Percentiles rank a stretch among this genome's conserved stretches.
phyloP scores from a whole-genome alignment of 35 echinoderm and acorn worm species.

The Apostichopus parvimensis region DNA sequence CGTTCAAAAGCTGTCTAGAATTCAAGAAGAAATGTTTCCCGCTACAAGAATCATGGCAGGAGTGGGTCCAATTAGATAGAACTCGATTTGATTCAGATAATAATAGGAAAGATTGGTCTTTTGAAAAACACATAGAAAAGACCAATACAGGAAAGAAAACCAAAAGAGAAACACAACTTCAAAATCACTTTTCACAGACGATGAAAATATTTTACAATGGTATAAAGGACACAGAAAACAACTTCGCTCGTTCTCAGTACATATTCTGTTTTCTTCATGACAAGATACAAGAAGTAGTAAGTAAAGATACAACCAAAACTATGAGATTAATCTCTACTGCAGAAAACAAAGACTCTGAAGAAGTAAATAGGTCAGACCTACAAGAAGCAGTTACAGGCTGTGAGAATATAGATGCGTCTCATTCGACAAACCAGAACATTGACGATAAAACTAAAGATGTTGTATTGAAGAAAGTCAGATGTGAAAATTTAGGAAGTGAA shows the following conservation, averaged over 20 bases:
- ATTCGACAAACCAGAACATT: neutral
- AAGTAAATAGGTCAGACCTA: neutral
- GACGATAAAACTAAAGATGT: neutral
- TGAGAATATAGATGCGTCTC: neutral
- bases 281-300: neutral
- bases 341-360: neutral
- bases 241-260: neutral
- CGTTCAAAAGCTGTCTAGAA: neutral
- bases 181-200: neutral
- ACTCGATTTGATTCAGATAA: neutral
- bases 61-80: conserved; percentile 39
- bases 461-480: neutral
- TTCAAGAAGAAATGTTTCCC: conserved; percentile 18
- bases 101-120: conserved; percentile 7
- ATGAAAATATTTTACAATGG: conserved; percentile 2
- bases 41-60: neutral
- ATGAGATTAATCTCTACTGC: neutral
- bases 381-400: too few relatives aligned
- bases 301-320: neutral
- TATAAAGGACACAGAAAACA: neutral
- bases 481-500: conserved; percentile 29
- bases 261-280: neutral
- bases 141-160: neutral
- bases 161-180: conserved; percentile 10
- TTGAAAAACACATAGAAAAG: neutral